These are phyloP conservation scores for Drosophila truncata DNA, from an alignment of 1,140 invertebrate species.

Conservation along the genomic window DNA sequence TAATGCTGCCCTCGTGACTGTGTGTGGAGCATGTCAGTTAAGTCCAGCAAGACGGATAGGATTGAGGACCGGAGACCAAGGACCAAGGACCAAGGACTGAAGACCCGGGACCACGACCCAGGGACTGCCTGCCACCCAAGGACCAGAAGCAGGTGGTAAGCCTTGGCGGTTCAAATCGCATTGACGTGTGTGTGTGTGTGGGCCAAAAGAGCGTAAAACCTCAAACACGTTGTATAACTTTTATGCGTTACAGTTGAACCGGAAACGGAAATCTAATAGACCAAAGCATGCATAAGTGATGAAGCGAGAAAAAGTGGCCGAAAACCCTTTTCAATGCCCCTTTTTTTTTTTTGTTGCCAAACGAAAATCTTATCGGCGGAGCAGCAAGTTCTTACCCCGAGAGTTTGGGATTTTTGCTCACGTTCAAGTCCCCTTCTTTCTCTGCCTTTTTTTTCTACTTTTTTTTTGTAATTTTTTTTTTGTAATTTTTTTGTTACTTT, in stretches of 20 bases:
- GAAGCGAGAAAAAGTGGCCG: slow-evolving; percentile 71
- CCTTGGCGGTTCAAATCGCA: slow-evolving; percentile 72
- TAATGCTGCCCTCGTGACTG: background rate
- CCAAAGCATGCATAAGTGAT: slow-evolving; percentile 82
- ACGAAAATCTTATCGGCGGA: slow-evolving; percentile 65
- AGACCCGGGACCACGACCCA: background rate
- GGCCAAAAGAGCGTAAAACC: slow-evolving; percentile 76
- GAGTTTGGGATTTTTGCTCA: slow-evolving; percentile 22
- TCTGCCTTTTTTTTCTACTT: background rate
- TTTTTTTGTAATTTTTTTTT: slow-evolving; percentile 18
- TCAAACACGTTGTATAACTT: slow-evolving; percentile 77
- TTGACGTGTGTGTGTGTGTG: slow-evolving; percentile 54
- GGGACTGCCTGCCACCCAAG: background rate
- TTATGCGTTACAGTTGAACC: slow-evolving; percentile 74
- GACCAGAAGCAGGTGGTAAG: slow-evolving; percentile 60
- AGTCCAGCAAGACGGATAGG: background rate
- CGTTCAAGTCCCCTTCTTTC: background rate
- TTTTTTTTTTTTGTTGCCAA: background rate
- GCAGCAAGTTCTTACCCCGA: slow-evolving; percentile 51
- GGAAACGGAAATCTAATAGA: slow-evolving; percentile 82
- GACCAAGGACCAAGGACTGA: background rate
- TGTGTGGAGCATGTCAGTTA: background rate
- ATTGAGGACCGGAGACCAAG: background rate
- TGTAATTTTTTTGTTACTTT: slow-evolving; percentile 8
- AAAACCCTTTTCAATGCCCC: slow-evolving; percentile 74